Conservation (phyloP, 2,888 invertebrate species). For the Philonicus albiceps region DNA sequence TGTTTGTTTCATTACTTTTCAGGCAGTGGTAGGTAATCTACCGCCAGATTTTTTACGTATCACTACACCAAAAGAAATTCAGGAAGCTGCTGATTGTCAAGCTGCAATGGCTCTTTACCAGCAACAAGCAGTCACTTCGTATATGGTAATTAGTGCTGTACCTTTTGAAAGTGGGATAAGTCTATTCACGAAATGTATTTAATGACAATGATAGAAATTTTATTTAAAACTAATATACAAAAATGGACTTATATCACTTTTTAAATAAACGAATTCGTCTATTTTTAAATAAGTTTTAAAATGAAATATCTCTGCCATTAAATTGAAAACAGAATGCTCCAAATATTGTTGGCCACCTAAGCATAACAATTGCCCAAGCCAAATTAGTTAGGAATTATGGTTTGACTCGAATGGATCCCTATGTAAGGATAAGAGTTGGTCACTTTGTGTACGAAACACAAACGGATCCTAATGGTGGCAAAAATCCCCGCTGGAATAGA, state of each 20-base stretch:
- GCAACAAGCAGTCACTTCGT: slow-evolving; percentile 54
- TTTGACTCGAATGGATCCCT: slow-evolving; percentile 94
- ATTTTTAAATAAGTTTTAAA: not conserved
- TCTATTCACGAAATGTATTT: too few species aligned
- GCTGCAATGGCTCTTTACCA: slow-evolving; percentile 56
- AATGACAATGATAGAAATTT: too few species aligned
- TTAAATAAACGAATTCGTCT: not conserved
- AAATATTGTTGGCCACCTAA: slow-evolving; percentile 71
- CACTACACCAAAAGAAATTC: slow-evolving; percentile 53
- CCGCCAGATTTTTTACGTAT: slow-evolving; percentile 57
- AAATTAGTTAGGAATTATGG: slow-evolving; percentile 95
- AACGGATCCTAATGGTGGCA: slow-evolving; percentile 93
- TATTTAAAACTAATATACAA: too few species aligned
- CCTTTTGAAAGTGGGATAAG: too few species aligned
- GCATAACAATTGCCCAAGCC: slow-evolving; percentile 88
- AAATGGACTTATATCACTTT: too few species aligned
- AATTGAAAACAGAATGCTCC: slow-evolving; percentile 51
- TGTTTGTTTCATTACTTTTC: not conserved
- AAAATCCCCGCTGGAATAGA: slow-evolving; percentile 96
- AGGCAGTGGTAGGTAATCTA: slow-evolving; percentile 55
- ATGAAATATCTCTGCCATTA: not conserved
- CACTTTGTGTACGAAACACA: slow-evolving; percentile 96
- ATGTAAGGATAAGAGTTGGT: slow-evolving; percentile 89
- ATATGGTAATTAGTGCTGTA: slow-evolving; percentile 50
- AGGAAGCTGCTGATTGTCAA: slow-evolving; percentile 55